A percentile compares a stretch with the other conserved stretches of the same genome.
These are phyloP conservation scores for Sander lucioperca DNA, from an alignment of 2,113 vertebrate species.

Conservation along the genomic window DNA sequence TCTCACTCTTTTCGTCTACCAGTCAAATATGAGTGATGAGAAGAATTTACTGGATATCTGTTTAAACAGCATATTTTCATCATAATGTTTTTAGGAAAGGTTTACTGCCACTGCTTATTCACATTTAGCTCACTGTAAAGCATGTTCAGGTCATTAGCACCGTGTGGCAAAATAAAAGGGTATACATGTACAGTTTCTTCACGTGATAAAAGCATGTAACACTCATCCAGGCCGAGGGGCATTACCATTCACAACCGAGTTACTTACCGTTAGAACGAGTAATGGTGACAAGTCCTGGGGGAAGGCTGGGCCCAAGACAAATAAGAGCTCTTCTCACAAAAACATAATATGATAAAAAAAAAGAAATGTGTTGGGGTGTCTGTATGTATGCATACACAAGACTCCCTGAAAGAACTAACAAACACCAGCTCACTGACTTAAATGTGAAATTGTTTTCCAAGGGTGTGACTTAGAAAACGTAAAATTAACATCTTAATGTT, in stretches of 20 bases:
- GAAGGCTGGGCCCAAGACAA: conserved; percentile 12
- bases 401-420: neutral
- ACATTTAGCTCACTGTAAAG: neutral
- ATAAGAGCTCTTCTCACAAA: neutral
- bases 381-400: neutral
- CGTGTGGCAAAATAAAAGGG: neutral
- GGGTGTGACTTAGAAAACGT: conserved; percentile 5
- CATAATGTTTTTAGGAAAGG: conserved; percentile 14
- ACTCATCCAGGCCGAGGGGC: conserved; percentile 18
- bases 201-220: conserved; percentile 40
- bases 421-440: neutral
- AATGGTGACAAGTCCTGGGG: conserved; percentile 18
- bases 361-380: neutral
- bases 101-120: neutral
- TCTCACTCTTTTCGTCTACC: neutral
- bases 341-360: neutral
- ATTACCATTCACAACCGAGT: conserved; percentile 5
- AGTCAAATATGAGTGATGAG: neutral
- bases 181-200: conserved; percentile 3
- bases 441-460: neutral
- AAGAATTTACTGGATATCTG: neutral
- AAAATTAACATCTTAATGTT: neutral
- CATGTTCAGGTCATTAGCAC: neutral
- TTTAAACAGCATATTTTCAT: neutral
- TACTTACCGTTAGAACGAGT: conserved; percentile 4